Conservation (phyloP, 2,113 vertebrate species). For the Neoarius graeffei region DNA sequence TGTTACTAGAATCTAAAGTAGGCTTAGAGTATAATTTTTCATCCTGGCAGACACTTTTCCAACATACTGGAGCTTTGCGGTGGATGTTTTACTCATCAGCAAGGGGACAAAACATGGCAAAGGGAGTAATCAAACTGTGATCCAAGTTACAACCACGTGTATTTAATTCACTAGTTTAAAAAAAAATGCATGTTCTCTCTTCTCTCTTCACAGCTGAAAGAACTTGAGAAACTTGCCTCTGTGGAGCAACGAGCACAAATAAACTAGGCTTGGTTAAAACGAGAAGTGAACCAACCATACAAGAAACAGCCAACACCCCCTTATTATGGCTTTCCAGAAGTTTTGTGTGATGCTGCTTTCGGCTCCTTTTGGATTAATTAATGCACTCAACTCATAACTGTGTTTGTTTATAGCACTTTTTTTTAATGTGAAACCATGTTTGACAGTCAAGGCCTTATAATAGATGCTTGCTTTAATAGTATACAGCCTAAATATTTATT, state of each 20-base stretch:
- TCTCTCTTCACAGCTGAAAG: slow-evolving; percentile 74
- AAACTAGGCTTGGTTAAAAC: slow-evolving; percentile 76
- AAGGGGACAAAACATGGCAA: background rate
- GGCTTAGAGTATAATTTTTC: slow-evolving; percentile 16
- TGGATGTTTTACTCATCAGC: background rate
- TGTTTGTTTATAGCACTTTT: slow-evolving; percentile 17
- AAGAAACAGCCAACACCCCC: slow-evolving; percentile 44
- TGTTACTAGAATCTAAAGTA: background rate
- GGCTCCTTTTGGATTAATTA: slow-evolving; percentile 23
- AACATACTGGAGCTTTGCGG: background rate
- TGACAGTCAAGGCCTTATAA: slow-evolving; percentile 1
- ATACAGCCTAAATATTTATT: slow-evolving; percentile 9
- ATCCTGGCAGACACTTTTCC: slow-evolving; percentile 14
- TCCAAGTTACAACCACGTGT: background rate
- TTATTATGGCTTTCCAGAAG: slow-evolving; percentile 50
- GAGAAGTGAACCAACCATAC: slow-evolving; percentile 61
- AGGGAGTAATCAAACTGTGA: background rate
- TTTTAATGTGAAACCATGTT: slow-evolving; percentile 14
- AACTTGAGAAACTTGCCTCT: slow-evolving; percentile 84
- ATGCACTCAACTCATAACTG: background rate
- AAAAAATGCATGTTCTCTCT: background rate
- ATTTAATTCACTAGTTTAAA: too few relatives aligned
- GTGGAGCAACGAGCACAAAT: slow-evolving; percentile 89
- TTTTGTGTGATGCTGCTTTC: slow-evolving; percentile 9
- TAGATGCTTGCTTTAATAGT: slow-evolving; percentile 5